phyloP scores from a whole-genome alignment of 2,113 vertebrate genomes.

The Pomatostomus ruficeps region DNA sequence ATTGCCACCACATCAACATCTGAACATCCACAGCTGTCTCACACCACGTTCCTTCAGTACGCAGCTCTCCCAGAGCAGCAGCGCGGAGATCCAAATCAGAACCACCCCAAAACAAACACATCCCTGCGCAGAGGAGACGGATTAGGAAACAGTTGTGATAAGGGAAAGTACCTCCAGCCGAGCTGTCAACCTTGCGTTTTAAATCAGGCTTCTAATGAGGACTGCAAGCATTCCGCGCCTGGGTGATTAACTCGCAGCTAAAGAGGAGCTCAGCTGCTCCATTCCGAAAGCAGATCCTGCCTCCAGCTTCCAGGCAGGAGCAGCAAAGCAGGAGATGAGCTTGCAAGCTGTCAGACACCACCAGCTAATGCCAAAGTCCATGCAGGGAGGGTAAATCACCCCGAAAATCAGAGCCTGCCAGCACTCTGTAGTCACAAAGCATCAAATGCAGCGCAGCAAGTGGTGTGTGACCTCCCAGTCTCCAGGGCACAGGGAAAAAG shows the following conservation, averaged over 20 bases:
- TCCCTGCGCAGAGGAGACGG: neutral
- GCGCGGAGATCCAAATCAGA: neutral
- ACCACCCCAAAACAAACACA: neutral
- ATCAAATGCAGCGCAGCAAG: neutral
- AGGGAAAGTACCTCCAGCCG: neutral
- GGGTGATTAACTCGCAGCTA: neutral
- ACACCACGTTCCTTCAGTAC: neutral
- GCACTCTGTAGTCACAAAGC: neutral
- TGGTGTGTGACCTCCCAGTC: rapidly evolving
- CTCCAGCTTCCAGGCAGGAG: neutral
- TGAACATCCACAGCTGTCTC: neutral
- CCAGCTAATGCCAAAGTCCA: neutral
- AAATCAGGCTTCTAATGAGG: conserved; percentile 15
- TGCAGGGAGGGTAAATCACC: neutral
- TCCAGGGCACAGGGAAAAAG: neutral
- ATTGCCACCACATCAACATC: neutral
- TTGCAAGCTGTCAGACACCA: neutral
- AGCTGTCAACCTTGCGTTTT: conserved; percentile 13
- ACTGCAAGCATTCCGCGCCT: neutral
- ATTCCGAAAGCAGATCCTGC: neutral
- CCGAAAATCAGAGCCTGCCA: neutral
- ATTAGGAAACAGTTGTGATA: neutral
- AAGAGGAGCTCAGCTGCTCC: neutral
- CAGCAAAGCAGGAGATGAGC: neutral
- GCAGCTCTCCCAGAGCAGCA: neutral